Conservation (phyloP, 2,113 vertebrate genomes). For the Antechinus flavipes region DNA sequence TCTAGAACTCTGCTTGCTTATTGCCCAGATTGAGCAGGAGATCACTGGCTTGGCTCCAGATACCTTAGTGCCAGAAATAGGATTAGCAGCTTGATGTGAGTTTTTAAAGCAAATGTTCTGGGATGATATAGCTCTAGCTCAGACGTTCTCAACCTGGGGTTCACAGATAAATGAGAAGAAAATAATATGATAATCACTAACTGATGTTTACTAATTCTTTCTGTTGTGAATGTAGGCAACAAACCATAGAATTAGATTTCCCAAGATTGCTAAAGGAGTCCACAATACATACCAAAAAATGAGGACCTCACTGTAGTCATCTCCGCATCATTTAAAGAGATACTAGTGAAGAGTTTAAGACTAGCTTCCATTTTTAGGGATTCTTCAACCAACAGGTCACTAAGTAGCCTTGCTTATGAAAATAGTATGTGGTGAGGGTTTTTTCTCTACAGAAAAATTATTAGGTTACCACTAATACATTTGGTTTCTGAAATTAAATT, state of each 20-base stretch:
- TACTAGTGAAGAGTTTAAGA: not conserved
- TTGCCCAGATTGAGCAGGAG: not conserved
- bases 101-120: not conserved
- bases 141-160: not conserved
- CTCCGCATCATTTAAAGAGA: not conserved
- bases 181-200: not conserved
- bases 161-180: not conserved
- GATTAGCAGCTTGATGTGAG: not conserved
- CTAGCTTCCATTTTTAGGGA: not conserved
- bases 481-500: slow-evolving; percentile 11
- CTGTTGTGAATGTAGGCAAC: not conserved
- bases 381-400: not conserved
- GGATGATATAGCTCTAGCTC: not conserved
- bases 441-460: not conserved
- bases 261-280: not conserved
- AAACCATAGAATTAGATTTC: not conserved
- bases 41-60: not conserved
- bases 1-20: not conserved
- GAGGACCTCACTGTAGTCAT: not conserved
- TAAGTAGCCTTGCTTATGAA: not conserved
- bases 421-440: not conserved
- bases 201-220: not conserved
- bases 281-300: not conserved
- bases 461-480: not conserved
- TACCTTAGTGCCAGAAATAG: not conserved